Evolutionary conservation across 2,113 vertebrate species (phyloP).

Genomic region (Maccullochella peelii): DNA sequence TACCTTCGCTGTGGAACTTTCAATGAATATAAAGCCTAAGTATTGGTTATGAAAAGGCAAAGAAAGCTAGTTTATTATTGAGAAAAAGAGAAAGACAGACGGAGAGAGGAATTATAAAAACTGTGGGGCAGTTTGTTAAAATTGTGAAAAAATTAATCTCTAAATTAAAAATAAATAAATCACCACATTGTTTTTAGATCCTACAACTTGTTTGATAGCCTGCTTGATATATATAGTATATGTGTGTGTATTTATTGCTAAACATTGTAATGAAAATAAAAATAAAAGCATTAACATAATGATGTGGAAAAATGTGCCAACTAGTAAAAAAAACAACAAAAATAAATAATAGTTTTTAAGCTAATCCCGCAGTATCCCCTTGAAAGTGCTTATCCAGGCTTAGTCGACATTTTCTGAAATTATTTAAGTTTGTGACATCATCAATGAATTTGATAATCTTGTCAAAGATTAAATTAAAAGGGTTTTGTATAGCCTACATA

Average conservation of each 20-base stretch:
- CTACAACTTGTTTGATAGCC: conserved; percentile 7
- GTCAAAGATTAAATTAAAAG: conserved; percentile 85
- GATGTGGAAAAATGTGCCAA: conserved; percentile 49
- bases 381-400: conserved; percentile 79
- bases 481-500: conserved; percentile 78
- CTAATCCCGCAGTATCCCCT: conserved; percentile 78
- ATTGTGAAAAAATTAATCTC: background rate
- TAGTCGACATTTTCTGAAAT: conserved; percentile 76
- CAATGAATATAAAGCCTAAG: background rate
- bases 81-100: background rate
- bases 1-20: background rate
- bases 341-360: conserved; percentile 64
- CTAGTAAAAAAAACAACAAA: conserved; percentile 45
- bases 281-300: conserved; percentile 51
- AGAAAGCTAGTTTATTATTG: background rate
- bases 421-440: conserved; percentile 86
- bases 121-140: conserved; percentile 25
- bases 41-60: background rate
- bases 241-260: conserved; percentile 30
- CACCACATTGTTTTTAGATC: background rate
- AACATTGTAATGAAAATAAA: conserved; percentile 36
- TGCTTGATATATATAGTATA: conserved; percentile 25
- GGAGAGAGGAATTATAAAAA: background rate
- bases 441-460: conserved; percentile 86
- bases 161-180: conserved; percentile 46